Conservation (phyloP, 2,888 invertebrate species). For the Thymelicus lineola region DNA sequence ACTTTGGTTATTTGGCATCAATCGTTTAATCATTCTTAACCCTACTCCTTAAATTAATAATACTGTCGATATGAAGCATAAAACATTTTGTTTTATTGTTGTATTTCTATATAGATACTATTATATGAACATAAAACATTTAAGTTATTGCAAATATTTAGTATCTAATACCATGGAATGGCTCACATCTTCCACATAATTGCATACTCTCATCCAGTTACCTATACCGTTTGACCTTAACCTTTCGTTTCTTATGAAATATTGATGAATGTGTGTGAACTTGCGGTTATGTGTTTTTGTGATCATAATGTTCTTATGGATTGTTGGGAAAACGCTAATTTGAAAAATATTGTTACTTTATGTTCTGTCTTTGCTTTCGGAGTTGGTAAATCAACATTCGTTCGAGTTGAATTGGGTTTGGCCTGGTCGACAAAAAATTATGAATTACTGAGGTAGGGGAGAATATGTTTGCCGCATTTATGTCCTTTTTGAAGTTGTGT, state of each 20-base stretch:
- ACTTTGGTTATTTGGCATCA: no score
- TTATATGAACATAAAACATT: background rate
- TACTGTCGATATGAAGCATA: no score
- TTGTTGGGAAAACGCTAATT: background rate
- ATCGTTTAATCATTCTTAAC: no score
- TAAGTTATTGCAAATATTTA: background rate
- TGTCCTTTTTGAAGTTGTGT: background rate
- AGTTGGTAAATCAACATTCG: background rate
- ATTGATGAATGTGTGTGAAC: constrained; percentile 30
- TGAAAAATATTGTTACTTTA: constrained; percentile 2
- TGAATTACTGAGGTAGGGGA: background rate
- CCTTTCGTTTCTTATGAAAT: constrained; percentile 35
- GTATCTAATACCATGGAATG: background rate
- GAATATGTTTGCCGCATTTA: background rate
- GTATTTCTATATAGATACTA: background rate
- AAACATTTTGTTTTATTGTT: no score
- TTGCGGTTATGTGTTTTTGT: constrained; percentile 29
- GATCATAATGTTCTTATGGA: constrained; percentile 17
- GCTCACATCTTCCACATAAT: constrained; percentile 28
- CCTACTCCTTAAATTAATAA: no score
- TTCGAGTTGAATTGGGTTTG: background rate
- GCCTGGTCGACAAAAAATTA: background rate
- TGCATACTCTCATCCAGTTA: constrained; percentile 24
- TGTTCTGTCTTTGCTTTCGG: background rate
- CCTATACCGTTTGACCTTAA: constrained; percentile 29